Percentiles rank a stretch among this genome's conserved stretches.
phyloP scores from a whole-genome alignment of 2,888 invertebrate genomes.

The Drosophila kokeensis region DNA sequence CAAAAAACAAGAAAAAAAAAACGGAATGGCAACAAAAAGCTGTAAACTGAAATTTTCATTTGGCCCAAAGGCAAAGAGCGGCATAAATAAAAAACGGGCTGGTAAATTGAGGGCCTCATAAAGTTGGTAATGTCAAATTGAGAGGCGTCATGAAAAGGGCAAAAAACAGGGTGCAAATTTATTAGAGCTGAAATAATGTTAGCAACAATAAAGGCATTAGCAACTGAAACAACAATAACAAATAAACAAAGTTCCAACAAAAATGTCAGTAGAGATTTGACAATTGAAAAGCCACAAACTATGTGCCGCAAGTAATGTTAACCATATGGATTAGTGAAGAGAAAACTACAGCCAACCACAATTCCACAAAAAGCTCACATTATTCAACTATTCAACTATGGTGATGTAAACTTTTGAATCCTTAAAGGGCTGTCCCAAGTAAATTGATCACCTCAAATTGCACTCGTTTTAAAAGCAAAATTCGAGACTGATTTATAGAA shows the following conservation, averaged over 20 bases:
- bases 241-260: constrained; percentile 47
- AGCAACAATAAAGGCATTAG: constrained; percentile 42
- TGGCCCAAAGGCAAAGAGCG: constrained; percentile 45
- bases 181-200: constrained; percentile 63
- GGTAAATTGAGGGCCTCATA: constrained; percentile 67
- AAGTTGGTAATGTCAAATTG: constrained; percentile 62
- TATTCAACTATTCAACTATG: neutral
- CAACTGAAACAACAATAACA: constrained; percentile 39
- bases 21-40: constrained; percentile 53
- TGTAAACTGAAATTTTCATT: constrained; percentile 63
- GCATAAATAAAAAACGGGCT: constrained; percentile 37
- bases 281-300: constrained; percentile 39
- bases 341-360: constrained; percentile 7
- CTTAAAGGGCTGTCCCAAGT: neutral
- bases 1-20: constrained; percentile 7
- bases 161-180: constrained; percentile 45
- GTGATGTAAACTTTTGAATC: neutral
- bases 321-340: constrained; percentile 9
- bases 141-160: constrained; percentile 50
- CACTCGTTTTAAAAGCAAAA: constrained; percentile 19
- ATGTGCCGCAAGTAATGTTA: constrained; percentile 12
- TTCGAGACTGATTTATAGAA: constrained; percentile 23
- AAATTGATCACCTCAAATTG: constrained; percentile 32
- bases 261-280: constrained; percentile 28
- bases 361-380: neutral